A percentile compares a stretch with the other conserved stretches of the same genome.
Conservation (phyloP, 2,888 invertebrate genomes). For the Dasysyrphus albostriatus region DNA sequence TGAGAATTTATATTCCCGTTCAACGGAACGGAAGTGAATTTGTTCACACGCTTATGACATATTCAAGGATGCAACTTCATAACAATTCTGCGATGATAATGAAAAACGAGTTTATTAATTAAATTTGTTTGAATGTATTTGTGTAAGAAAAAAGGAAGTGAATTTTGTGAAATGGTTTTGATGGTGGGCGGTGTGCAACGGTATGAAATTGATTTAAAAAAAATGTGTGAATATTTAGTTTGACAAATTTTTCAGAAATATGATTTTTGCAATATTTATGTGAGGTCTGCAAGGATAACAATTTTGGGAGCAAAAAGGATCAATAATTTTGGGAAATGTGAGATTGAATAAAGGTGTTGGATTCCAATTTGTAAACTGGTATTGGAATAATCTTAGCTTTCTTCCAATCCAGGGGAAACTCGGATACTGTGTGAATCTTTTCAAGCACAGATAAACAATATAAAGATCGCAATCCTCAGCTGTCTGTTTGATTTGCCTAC, state of each 20-base stretch:
- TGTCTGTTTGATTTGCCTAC: too few relatives aligned
- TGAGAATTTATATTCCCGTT: conserved; percentile 65
- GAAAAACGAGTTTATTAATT: conserved; percentile 67
- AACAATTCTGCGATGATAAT: conserved; percentile 35
- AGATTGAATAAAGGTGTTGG: neutral
- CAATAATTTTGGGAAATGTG: neutral
- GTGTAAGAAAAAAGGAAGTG: conserved; percentile 61
- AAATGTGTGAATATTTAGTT: conserved; percentile 21
- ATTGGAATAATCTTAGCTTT: neutral
- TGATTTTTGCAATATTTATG: neutral
- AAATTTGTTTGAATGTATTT: conserved; percentile 20
- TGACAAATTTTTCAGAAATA: conserved; percentile 39
- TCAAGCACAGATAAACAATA: too few relatives aligned
- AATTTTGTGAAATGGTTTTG: neutral
- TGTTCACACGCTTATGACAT: conserved; percentile 70
- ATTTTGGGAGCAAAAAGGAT: neutral
- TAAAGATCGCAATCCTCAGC: too few relatives aligned
- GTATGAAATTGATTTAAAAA: neutral
- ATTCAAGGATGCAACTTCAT: conserved; percentile 56
- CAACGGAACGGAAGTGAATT: conserved; percentile 70
- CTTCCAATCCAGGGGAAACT: too few relatives aligned
- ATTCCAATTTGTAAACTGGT: neutral
- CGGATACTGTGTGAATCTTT: too few relatives aligned
- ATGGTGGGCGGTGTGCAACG: neutral
- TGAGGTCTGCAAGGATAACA: neutral